Percentiles rank a stretch among this genome's conserved stretches.
Evolutionary conservation across 37 sponge, comb jelly and placozoan genomes (phyloP).

Genomic region (Geodia barretti): DNA sequence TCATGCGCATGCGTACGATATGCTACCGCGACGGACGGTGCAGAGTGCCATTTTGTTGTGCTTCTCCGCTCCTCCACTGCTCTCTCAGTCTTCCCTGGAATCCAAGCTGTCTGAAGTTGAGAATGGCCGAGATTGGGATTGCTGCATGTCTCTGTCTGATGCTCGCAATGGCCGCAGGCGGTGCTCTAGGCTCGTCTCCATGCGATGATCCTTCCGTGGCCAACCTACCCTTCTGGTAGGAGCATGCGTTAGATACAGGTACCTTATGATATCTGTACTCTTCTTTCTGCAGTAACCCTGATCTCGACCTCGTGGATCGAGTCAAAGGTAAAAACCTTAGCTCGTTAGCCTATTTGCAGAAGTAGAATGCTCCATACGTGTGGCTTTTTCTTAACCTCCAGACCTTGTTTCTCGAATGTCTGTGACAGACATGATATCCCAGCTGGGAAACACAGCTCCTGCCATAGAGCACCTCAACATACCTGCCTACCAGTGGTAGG

Average conservation of each 20-base stretch:
- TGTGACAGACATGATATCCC: conserved; percentile 58
- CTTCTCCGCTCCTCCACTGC: background rate
- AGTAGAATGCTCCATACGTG: too few species aligned
- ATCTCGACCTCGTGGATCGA: conserved; percentile 13
- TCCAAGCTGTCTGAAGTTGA: too few species aligned
- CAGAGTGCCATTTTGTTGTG: too few species aligned
- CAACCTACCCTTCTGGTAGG: conserved; percentile 22
- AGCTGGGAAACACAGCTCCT: conserved; percentile 60
- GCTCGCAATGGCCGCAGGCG: background rate
- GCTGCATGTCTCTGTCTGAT: too few species aligned
- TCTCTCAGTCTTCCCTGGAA: background rate
- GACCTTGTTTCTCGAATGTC: conserved; percentile 58
- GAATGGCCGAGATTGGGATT: too few species aligned
- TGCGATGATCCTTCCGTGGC: conserved; percentile 18
- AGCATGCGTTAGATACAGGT: background rate
- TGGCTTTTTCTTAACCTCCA: conserved; percentile 1
- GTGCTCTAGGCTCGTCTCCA: background rate
- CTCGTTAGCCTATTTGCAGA: background rate
- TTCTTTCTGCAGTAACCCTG: background rate
- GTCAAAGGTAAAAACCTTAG: conserved; percentile 8
- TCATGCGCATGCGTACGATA: too few species aligned
- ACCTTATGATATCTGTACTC: background rate
- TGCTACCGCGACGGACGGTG: too few species aligned
- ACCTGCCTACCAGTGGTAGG: conserved; percentile 77
- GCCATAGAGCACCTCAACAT: conserved; percentile 47